Percentiles rank a stretch among this genome's conserved stretches.
Conservation (phyloP, 1,140 invertebrate species). For the Anoplolepis gracilipes region DNA sequence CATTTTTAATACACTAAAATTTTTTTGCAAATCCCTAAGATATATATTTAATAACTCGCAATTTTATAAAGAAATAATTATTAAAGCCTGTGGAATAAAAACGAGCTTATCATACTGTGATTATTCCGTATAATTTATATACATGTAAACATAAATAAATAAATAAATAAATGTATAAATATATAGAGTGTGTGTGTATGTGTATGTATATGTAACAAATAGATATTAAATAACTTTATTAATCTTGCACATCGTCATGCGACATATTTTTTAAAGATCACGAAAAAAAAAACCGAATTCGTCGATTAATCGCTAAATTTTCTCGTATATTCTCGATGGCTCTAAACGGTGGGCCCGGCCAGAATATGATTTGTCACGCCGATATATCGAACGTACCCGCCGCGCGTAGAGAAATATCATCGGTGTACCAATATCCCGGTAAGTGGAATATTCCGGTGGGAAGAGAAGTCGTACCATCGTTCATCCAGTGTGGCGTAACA, state of each 20-base stretch:
- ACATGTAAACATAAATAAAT: too few relatives aligned
- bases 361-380: constrained; percentile 65
- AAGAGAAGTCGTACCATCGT: constrained; percentile 72
- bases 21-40: background rate
- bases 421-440: constrained; percentile 71
- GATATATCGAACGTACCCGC: constrained; percentile 62
- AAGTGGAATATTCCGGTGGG: constrained; percentile 71
- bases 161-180: too few relatives aligned
- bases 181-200: background rate
- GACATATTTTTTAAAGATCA: background rate
- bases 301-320: constrained; percentile 9
- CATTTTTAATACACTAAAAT: background rate
- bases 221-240: background rate
- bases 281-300: background rate
- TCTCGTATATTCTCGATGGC: background rate
- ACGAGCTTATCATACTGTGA: background rate
- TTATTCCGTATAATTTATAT: background rate
- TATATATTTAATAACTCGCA: constrained; percentile 22
- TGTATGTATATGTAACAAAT: background rate
- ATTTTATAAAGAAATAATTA: constrained; percentile 20
- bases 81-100: background rate
- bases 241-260: background rate
- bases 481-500: constrained; percentile 66
- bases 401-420: constrained; percentile 62
- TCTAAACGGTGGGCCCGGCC: constrained; percentile 4